These are phyloP conservation scores for Atlantisia rogersi DNA, from an alignment of 2,113 vertebrate species.

Conservation along the genomic window DNA sequence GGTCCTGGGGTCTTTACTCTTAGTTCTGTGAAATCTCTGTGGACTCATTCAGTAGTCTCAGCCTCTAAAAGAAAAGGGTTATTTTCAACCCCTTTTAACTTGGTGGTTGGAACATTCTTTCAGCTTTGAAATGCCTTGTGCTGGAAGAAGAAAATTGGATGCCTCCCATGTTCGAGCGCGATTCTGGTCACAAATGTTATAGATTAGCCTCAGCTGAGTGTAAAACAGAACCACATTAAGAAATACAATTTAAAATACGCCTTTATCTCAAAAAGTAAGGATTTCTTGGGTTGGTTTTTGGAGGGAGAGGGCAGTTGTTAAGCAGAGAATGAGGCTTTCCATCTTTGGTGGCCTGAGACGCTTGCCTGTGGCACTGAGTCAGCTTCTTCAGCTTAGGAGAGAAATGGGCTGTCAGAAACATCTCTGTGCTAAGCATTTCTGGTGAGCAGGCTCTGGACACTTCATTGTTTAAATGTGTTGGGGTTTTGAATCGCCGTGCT, in stretches of 20 bases:
- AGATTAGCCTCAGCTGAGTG: not conserved
- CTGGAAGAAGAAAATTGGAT: not conserved
- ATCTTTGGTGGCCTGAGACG: not conserved
- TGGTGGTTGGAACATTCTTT: not conserved
- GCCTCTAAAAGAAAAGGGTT: not conserved
- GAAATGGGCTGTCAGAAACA: not conserved
- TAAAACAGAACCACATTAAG: not conserved
- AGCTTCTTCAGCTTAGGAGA: not conserved
- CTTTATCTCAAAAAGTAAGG: not conserved
- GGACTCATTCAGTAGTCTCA: not conserved
- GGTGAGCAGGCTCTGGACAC: not conserved
- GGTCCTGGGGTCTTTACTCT: not conserved
- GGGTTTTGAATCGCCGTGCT: not conserved
- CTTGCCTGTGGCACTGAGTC: not conserved
- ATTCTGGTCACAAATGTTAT: not conserved
- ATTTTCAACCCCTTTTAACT: not conserved
- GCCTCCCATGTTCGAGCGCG: not conserved
- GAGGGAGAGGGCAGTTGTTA: not conserved
- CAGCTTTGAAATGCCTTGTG: not conserved
- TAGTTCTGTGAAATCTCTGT: not conserved
- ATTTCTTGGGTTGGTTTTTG: not conserved
- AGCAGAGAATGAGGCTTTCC: not conserved
- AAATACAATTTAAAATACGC: not conserved
- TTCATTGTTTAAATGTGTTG: not conserved
- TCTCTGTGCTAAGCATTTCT: not conserved